A percentile compares a stretch with the other conserved stretches of the same genome.
Conservation (phyloP, 2,888 invertebrate species). For the Idaea dimidiata region DNA sequence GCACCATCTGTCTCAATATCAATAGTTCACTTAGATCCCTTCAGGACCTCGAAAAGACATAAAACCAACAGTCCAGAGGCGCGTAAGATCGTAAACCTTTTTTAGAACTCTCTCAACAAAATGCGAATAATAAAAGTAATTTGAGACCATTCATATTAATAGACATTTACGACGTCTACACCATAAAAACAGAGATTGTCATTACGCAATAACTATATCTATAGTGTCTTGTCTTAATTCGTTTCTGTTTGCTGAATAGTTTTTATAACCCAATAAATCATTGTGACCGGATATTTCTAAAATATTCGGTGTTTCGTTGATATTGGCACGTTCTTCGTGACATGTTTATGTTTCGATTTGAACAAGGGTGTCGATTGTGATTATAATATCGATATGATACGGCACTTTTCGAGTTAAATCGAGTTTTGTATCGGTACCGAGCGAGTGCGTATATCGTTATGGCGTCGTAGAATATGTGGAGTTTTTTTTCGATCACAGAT, state of each 20-base stretch:
- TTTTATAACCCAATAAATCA: constrained; percentile 63
- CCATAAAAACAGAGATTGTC: constrained; percentile 79
- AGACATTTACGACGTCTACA: constrained; percentile 77
- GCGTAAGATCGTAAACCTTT: constrained; percentile 74
- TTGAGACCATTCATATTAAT: constrained; percentile 81
- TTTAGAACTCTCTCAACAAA: constrained; percentile 75
- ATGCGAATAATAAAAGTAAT: constrained; percentile 80
- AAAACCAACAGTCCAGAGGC: constrained; percentile 67
- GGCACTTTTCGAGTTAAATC: constrained; percentile 20
- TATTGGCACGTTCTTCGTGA: constrained; percentile 40
- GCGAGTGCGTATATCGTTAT: constrained; percentile 40
- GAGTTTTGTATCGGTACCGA: constrained; percentile 29
- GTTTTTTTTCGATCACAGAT: constrained; percentile 68
- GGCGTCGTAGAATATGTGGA: constrained; percentile 45
- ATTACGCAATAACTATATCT: constrained; percentile 63
- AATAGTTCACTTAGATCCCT: constrained; percentile 53
- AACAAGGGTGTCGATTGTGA: constrained; percentile 18
- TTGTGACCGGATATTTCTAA: constrained; percentile 51
- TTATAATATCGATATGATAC: constrained; percentile 19
- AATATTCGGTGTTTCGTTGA: constrained; percentile 42
- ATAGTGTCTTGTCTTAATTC: constrained; percentile 61
- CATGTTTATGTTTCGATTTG: constrained; percentile 17
- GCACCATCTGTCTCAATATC: constrained; percentile 59
- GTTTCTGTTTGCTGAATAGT: constrained; percentile 62
- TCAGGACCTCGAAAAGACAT: constrained; percentile 53